Evolutionary conservation across 2,888 invertebrate species (phyloP).

Genomic region (Germaria angustata): DNA sequence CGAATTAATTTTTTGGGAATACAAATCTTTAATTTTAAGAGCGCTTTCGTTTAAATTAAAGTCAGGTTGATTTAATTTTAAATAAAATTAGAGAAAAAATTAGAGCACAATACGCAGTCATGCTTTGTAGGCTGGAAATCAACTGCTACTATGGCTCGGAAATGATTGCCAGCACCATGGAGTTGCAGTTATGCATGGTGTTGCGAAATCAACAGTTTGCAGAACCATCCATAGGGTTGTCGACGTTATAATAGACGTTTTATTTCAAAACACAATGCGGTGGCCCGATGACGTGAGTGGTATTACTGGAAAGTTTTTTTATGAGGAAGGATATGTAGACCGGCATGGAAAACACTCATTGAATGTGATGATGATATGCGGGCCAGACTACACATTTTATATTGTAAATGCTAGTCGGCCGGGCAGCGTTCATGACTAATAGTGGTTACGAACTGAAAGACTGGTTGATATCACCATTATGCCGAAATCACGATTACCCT

Average conservation of each 20-base stretch:
- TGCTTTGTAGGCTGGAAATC: background rate
- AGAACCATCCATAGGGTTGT: too few relatives aligned
- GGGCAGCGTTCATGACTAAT: background rate
- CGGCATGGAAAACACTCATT: background rate
- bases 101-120: background rate
- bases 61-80: background rate
- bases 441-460: background rate
- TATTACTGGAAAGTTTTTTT: background rate
- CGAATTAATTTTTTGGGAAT: background rate
- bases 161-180: background rate
- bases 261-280: background rate
- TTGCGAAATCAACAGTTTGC: background rate
- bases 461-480: background rate
- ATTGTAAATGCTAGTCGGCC: background rate
- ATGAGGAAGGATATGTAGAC: background rate
- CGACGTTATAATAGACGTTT: too few relatives aligned
- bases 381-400: background rate
- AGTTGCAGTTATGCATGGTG: background rate
- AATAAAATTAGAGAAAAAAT: background rate
- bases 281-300: slow-evolving; percentile 1
- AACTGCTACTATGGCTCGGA: background rate
- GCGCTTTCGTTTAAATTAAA: too few relatives aligned
- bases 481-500: background rate
- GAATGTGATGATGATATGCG: background rate
- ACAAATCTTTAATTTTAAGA: background rate